Conservation (phyloP, 2,797 vertebrate species). For the Perodicticus potto region DNA sequence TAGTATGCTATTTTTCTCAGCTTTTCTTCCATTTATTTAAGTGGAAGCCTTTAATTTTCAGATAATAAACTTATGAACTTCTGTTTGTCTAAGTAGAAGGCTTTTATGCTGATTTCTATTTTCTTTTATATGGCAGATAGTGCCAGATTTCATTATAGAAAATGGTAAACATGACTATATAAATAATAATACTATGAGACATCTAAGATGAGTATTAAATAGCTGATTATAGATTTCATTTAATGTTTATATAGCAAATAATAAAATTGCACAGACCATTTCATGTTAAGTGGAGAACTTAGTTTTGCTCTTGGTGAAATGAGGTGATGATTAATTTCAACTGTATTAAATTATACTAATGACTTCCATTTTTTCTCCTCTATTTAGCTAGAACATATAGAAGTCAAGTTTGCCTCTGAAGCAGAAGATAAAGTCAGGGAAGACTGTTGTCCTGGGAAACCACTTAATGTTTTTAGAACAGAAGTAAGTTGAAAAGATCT, state of each 20-base stretch:
- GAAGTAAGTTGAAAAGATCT: constrained; percentile 90
- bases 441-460: constrained; percentile 98
- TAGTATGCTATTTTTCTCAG: constrained; percentile 20
- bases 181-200: constrained; percentile 7
- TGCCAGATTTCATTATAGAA: constrained; percentile 51
- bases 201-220: constrained; percentile 23
- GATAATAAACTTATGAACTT: constrained; percentile 43
- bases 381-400: constrained; percentile 93
- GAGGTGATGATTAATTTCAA: constrained; percentile 61
- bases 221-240: constrained; percentile 50
- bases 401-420: constrained; percentile 95
- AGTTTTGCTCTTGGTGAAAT: constrained; percentile 52
- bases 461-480: constrained; percentile 94
- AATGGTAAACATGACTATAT: constrained; percentile 12
- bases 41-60: constrained; percentile 13
- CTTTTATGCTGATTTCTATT: constrained; percentile 56
- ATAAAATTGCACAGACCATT: constrained; percentile 38
- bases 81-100: not conserved
- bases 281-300: constrained; percentile 43
- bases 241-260: constrained; percentile 63
- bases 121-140: constrained; percentile 12
- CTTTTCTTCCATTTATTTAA: constrained; percentile 51
- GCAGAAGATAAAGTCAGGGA: constrained; percentile 97
- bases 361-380: constrained; percentile 16
- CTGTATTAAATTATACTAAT: constrained; percentile 39